Conservation (phyloP, 2,797 vertebrate genomes). For the Chelon labrosus region DNA sequence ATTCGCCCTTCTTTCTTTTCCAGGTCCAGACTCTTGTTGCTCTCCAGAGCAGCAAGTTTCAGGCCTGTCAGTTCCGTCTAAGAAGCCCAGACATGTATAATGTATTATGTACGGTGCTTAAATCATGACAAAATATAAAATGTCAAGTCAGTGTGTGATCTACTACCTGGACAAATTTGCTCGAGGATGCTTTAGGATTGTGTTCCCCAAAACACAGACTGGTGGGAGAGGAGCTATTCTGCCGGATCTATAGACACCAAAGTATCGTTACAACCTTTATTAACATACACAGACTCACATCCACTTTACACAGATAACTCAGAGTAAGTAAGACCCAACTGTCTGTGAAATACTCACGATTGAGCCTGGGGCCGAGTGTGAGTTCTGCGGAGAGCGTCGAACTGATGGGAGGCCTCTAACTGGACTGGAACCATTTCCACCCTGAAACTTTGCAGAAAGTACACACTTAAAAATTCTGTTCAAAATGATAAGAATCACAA, state of each 20-base stretch:
- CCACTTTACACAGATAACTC: not conserved
- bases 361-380: slow-evolving; percentile 95
- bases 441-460: slow-evolving; percentile 88
- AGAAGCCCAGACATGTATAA: slow-evolving; percentile 24
- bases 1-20: slow-evolving; percentile 99
- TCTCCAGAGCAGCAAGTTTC: slow-evolving; percentile 98
- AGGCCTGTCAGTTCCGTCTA: slow-evolving; percentile 98
- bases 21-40: slow-evolving; percentile 99
- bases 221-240: slow-evolving; percentile 98
- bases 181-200: slow-evolving; percentile 93
- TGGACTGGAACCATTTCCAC: slow-evolving; percentile 97
- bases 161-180: slow-evolving; percentile 94
- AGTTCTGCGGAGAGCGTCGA: slow-evolving; percentile 96
- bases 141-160: not conserved
- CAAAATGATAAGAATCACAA: not conserved
- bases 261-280: not conserved
- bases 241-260: slow-evolving; percentile 87
- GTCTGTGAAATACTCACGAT: slow-evolving; percentile 86
- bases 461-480: slow-evolving; percentile 4
- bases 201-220: slow-evolving; percentile 95
- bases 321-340: not conserved
- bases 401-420: slow-evolving; percentile 93
- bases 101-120: not conserved
- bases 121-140: not conserved
- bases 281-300: not conserved